Conservation (phyloP, 2,888 invertebrate species). For the Xestia ashworthii region DNA sequence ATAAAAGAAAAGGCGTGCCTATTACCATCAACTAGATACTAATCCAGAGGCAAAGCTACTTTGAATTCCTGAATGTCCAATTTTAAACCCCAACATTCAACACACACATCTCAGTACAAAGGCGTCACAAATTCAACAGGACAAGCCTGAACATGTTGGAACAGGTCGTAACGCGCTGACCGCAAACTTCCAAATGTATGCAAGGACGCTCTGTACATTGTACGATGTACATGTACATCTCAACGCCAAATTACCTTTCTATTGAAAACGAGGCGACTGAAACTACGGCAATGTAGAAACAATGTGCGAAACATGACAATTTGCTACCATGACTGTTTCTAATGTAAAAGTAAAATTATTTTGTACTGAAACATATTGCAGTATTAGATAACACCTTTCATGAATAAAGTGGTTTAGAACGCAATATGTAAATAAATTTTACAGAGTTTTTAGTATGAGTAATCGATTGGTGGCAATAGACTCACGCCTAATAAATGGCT, state of each 20-base stretch:
- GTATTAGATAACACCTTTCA: neutral
- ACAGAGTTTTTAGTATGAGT: neutral
- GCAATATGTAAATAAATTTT: neutral
- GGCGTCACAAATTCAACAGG: slow-evolving; percentile 52
- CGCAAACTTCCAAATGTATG: slow-evolving; percentile 64
- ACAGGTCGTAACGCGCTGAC: slow-evolving; percentile 54
- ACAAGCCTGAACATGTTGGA: slow-evolving; percentile 44
- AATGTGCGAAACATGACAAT: neutral
- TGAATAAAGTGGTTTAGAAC: too few species aligned
- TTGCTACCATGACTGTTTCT: neutral
- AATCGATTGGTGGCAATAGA: neutral
- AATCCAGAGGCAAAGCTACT: neutral
- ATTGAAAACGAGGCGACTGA: slow-evolving; percentile 42
- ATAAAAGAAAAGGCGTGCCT: neutral
- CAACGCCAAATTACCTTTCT: slow-evolving; percentile 47
- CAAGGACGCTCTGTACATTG: slow-evolving; percentile 47
- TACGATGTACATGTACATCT: slow-evolving; percentile 27
- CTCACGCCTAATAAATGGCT: neutral
- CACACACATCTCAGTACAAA: slow-evolving; percentile 44
- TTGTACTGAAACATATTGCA: neutral
- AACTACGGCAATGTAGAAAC: slow-evolving; percentile 16
- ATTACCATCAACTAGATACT: neutral
- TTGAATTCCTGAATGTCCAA: neutral
- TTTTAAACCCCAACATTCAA: slow-evolving; percentile 16
- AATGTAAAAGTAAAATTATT: neutral